These are phyloP conservation scores for Centropus unirufus DNA, from an alignment of 2,113 vertebrate genomes.

Conservation along the genomic window DNA sequence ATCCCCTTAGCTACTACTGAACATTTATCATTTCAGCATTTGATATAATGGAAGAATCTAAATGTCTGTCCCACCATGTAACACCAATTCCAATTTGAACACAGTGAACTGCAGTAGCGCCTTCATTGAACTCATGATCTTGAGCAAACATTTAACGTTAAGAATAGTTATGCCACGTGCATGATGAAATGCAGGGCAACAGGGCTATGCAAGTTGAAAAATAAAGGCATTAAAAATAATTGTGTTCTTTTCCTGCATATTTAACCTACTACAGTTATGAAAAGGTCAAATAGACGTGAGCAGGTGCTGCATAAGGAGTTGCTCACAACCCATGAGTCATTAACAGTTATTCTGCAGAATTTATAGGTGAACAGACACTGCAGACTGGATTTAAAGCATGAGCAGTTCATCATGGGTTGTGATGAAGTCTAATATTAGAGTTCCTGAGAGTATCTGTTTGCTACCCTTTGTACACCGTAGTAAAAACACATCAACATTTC, in stretches of 20 bases:
- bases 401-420: neutral
- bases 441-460: neutral
- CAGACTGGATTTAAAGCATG: constrained; percentile 5
- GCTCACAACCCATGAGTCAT: constrained; percentile 30
- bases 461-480: neutral
- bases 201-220: neutral
- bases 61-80: fast-evolving
- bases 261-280: neutral
- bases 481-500: neutral
- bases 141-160: neutral
- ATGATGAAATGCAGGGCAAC: neutral
- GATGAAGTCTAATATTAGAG: neutral
- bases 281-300: neutral
- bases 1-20: neutral
- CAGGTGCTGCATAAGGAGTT: neutral
- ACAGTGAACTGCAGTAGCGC: neutral
- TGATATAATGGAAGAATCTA: neutral
- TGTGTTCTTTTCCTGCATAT: neutral
- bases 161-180: neutral
- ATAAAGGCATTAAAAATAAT: neutral
- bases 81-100: neutral
- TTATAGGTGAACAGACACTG: neutral
- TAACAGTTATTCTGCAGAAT: constrained; percentile 10
- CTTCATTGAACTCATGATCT: neutral
- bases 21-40: neutral